These are phyloP conservation scores for Centropyge bicolor DNA, from an alignment of 2,797 vertebrate genomes.

Conservation along the genomic window DNA sequence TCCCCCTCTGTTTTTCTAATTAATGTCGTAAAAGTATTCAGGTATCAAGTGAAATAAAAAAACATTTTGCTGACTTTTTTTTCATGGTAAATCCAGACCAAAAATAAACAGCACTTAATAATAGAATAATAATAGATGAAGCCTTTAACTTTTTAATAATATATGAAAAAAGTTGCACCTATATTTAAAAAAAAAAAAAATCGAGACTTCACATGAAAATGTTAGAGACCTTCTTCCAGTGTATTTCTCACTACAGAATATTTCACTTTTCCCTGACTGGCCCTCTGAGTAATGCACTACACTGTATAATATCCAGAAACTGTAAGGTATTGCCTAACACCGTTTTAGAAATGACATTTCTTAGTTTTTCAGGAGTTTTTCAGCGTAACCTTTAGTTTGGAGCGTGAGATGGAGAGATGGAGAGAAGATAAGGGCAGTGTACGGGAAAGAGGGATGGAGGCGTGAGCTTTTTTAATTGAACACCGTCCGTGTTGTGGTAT, in stretches of 20 bases:
- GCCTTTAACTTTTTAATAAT: background rate
- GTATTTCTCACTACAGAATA: constrained; percentile 3
- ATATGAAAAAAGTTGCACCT: background rate
- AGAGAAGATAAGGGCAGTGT: constrained; percentile 71
- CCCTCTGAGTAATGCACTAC: constrained; percentile 27
- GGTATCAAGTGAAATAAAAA: background rate
- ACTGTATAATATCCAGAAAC: constrained; percentile 44
- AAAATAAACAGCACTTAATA: background rate
- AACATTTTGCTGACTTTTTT: background rate
- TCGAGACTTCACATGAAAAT: background rate
- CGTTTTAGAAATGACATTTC: constrained; percentile 70
- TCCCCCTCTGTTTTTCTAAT: background rate
- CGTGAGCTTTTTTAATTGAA: constrained; percentile 81
- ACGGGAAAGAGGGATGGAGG: constrained; percentile 45
- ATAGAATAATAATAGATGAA: background rate
- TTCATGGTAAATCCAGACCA: background rate
- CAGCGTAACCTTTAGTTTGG: constrained; percentile 78
- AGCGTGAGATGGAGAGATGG: constrained; percentile 75
- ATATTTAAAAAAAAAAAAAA: background rate
- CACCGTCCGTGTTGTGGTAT: constrained; percentile 80
- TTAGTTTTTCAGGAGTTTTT: constrained; percentile 69
- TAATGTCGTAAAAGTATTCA: background rate
- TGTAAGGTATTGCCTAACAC: constrained; percentile 41
- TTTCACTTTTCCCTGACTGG: constrained; percentile 22
- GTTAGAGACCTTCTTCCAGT: constrained; percentile 2